phyloP scores from a whole-genome alignment of 2,888 invertebrate genomes.

The Sphinx pinastri region DNA sequence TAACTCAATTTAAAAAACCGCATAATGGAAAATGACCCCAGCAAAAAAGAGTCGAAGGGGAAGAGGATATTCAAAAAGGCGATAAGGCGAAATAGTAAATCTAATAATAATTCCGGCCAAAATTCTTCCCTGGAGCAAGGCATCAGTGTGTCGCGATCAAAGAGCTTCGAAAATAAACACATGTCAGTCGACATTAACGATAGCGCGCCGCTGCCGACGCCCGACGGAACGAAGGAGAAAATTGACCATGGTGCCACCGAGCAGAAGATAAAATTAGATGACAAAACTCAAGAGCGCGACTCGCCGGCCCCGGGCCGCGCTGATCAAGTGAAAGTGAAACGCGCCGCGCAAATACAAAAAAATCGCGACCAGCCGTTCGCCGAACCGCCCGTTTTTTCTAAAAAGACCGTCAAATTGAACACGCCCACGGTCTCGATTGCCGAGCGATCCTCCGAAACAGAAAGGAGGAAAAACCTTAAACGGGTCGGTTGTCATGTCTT shows the following conservation, averaged over 20 bases:
- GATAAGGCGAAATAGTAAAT: constrained; percentile 70
- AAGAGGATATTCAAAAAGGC: constrained; percentile 77
- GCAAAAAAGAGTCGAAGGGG: constrained; percentile 77
- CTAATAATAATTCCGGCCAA: constrained; percentile 63
- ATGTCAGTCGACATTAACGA: constrained; percentile 59
- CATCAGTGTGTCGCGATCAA: constrained; percentile 60
- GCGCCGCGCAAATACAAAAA: constrained; percentile 37
- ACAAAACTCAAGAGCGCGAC: constrained; percentile 39
- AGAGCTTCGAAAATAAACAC: constrained; percentile 66
- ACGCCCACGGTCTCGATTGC: constrained; percentile 37
- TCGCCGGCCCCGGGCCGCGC: constrained; percentile 32
- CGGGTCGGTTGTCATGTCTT: constrained; percentile 59
- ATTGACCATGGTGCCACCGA: constrained; percentile 41
- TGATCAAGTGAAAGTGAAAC: constrained; percentile 25
- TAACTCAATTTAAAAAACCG: constrained; percentile 52
- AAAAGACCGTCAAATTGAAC: constrained; percentile 18
- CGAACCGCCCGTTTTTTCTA: neutral
- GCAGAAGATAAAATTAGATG: constrained; percentile 47
- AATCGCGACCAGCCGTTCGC: constrained; percentile 35
- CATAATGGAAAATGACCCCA: constrained; percentile 82
- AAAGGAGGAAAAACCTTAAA: constrained; percentile 65
- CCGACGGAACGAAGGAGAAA: constrained; percentile 59
- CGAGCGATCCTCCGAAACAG: constrained; percentile 45
- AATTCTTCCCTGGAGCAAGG: constrained; percentile 55
- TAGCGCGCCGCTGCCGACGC: constrained; percentile 59